Percentiles rank a stretch among this genome's conserved stretches.
phyloP scores from a whole-genome alignment of 2,797 vertebrate species.

The Manis javanica region DNA sequence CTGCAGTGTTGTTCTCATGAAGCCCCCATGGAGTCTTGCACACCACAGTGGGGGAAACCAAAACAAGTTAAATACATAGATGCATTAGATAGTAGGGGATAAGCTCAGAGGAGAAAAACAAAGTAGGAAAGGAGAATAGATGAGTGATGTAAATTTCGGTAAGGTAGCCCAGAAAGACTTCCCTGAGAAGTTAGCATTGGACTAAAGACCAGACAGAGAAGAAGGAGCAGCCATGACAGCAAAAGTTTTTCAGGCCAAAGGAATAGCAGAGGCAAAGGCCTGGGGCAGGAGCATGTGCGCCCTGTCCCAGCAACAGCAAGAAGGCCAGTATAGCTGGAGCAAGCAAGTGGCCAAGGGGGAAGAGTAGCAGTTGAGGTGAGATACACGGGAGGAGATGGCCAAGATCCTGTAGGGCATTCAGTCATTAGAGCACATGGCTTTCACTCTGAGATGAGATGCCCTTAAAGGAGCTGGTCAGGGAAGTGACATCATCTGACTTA shows the following conservation, averaged over 20 bases:
- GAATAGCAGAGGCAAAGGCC: background rate
- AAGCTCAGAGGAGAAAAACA: background rate
- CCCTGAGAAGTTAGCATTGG: background rate
- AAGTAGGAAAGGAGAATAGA: background rate
- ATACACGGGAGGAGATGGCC: too few relatives aligned
- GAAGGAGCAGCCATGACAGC: background rate
- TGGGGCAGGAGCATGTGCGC: background rate
- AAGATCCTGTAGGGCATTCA: background rate
- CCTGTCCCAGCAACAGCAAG: background rate
- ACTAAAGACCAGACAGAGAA: background rate
- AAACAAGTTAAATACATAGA: background rate
- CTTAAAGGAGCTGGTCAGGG: background rate
- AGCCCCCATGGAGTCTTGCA: background rate
- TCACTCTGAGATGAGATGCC: background rate
- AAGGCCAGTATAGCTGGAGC: background rate
- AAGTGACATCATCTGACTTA: background rate
- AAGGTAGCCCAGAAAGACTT: background rate
- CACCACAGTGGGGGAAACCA: background rate
- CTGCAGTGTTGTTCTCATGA: background rate
- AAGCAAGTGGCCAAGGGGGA: background rate
- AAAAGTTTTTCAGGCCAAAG: background rate
- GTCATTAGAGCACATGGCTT: background rate
- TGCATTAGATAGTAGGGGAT: background rate
- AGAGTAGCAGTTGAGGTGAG: background rate
- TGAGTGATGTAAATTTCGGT: background rate